These are phyloP conservation scores for Brachymystax lenok DNA, from an alignment of 2,797 vertebrate genomes.

Conservation along the genomic window DNA sequence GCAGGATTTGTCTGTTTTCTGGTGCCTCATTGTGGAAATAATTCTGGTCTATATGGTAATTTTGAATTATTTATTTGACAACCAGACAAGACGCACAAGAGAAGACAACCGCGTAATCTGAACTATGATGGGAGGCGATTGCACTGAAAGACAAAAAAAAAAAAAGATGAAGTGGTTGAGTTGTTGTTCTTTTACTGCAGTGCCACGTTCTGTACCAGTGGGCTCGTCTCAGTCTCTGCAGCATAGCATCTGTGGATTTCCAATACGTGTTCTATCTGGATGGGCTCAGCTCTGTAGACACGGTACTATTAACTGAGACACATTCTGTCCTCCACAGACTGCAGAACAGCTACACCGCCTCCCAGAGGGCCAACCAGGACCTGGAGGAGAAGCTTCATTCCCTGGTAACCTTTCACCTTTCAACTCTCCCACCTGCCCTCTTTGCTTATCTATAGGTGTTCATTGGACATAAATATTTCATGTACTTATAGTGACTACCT, in stretches of 20 bases:
- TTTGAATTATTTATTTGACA: not conserved
- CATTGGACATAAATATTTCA: not conserved
- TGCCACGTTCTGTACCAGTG: constrained; percentile 1
- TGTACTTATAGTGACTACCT: not conserved
- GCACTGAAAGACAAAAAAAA: not conserved
- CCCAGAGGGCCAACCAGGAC: constrained; percentile 96
- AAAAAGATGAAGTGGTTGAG: not conserved
- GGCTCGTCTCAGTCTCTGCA: not conserved
- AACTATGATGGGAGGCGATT: constrained; percentile 4
- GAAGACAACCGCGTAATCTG: not conserved
- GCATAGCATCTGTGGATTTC: not conserved
- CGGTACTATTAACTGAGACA: not conserved
- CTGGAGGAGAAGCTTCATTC: constrained; percentile 96
- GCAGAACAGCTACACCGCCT: constrained; percentile 97
- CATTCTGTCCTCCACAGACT: constrained; percentile 72
- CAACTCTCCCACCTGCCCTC: not conserved
- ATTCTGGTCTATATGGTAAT: not conserved
- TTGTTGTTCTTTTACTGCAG: not conserved
- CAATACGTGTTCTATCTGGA: not conserved
- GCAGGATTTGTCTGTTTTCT: constrained; percentile 1
- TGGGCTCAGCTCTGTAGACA: not conserved
- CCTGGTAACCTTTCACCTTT: constrained; percentile 78
- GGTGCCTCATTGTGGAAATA: constrained; percentile 12
- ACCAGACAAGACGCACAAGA: not conserved
- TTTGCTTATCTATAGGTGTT: not conserved